Conservation (phyloP, 2,888 invertebrate species). For the Harpagoxenus sublaevis region DNA sequence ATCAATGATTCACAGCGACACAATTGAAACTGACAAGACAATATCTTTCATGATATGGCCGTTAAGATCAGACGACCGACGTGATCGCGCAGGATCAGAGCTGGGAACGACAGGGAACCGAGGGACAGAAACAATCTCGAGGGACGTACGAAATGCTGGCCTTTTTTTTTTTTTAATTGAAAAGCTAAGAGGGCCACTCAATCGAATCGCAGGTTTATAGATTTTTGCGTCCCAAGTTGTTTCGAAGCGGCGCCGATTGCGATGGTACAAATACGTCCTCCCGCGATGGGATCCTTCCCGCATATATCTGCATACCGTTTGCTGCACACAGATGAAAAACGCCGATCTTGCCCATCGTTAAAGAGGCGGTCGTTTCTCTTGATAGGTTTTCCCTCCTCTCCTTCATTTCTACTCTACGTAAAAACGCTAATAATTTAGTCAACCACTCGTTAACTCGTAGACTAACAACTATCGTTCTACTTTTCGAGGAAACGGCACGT, state of each 20-base stretch:
- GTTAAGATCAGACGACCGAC: background rate
- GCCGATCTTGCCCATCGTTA: conserved; percentile 78
- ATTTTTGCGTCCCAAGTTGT: conserved; percentile 1
- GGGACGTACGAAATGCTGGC: background rate
- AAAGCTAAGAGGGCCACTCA: background rate
- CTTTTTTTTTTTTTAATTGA: conserved; percentile 2
- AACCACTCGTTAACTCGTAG: conserved; percentile 15
- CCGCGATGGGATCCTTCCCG: background rate
- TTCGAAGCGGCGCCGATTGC: conserved; percentile 1
- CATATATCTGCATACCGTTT: background rate
- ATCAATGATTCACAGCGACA: conserved; percentile 31
- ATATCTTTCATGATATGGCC: conserved; percentile 39
- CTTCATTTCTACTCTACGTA: conserved; percentile 63
- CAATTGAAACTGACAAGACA: conserved; percentile 41
- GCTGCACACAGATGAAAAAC: conserved; percentile 60
- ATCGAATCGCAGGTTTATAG: background rate
- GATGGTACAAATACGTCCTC: conserved; percentile 19
- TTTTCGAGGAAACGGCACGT: conserved; percentile 37
- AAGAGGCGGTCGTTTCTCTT: conserved; percentile 66
- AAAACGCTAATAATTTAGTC: conserved; percentile 65
- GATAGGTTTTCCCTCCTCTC: conserved; percentile 28
- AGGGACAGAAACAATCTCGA: conserved; percentile 4
- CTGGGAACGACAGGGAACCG: background rate
- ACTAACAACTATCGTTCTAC: conserved; percentile 52
- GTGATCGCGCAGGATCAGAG: background rate